Conservation (phyloP, 2,888 invertebrate species). For the Diaprepes abbreviatus region DNA sequence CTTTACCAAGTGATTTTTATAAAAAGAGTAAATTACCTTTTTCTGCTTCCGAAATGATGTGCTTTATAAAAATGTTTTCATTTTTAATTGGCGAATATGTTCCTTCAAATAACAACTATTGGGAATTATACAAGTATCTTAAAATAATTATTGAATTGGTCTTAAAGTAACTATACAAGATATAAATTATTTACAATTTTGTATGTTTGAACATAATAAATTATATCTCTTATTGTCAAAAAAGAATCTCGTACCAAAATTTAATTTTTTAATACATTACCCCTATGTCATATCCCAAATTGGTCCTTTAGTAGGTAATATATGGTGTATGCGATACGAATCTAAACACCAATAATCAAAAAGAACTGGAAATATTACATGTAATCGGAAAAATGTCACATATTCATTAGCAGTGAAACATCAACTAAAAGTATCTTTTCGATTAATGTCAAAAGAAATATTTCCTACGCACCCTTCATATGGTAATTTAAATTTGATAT, state of each 20-base stretch:
- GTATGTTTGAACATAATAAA: neutral
- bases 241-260: neutral
- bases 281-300: neutral
- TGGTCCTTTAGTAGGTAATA: neutral
- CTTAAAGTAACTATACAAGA: neutral
- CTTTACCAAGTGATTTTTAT: neutral
- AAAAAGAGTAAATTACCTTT: neutral
- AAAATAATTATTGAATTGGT: constrained; percentile 1
- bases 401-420: constrained; percentile 9
- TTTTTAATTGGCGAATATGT: neutral
- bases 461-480: neutral
- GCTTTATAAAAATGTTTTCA: neutral
- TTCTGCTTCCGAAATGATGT: neutral
- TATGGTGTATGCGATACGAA: constrained; percentile 9
- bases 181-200: neutral
- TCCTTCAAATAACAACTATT: neutral
- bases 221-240: neutral
- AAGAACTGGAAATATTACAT: constrained; percentile 2
- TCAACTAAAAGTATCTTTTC: neutral
- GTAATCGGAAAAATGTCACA: neutral
- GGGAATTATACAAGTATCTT: constrained; percentile 1
- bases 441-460: neutral
- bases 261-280: neutral
- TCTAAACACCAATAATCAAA: constrained; percentile 6
- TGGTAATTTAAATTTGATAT: neutral